phyloP scores from a whole-genome alignment of 53 echinoderm and acorn worm species.

The Holothuria leucospilota region DNA sequence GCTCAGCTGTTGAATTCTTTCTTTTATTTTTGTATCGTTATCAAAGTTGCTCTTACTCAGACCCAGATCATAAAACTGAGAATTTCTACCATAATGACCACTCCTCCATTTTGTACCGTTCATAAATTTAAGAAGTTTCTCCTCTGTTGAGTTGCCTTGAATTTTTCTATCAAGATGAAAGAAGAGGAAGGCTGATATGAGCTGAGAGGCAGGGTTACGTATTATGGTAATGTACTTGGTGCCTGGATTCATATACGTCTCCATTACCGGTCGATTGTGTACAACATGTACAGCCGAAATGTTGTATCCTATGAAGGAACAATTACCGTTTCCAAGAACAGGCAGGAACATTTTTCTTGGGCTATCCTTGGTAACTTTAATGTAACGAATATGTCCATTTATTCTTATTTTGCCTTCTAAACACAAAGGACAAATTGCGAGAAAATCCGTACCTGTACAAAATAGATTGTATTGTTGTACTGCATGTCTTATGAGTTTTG shows the following conservation, averaged over 20 bases:
- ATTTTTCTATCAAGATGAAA: background rate
- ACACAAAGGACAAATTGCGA: conserved; percentile 19
- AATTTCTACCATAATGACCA: background rate
- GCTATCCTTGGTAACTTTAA: conserved; percentile 17
- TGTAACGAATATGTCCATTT: conserved; percentile 33
- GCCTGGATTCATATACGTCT: conserved; percentile 28
- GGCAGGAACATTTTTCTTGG: conserved; percentile 29
- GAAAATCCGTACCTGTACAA: conserved; percentile 2
- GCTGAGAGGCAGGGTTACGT: conserved; percentile 12
- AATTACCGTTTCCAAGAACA: background rate
- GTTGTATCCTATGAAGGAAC: conserved; percentile 2
- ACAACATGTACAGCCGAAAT: conserved; percentile 30
- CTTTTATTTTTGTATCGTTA: background rate
- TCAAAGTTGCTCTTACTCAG: background rate
- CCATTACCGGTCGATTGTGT: background rate
- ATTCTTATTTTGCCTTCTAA: conserved; percentile 13
- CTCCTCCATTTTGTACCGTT: background rate
- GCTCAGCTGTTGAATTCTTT: background rate
- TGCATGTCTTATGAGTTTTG: conserved; percentile 37
- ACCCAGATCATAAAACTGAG: background rate
- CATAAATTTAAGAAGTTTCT: background rate
- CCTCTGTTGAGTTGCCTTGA: conserved; percentile 1
- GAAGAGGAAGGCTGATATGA: conserved; percentile 16
- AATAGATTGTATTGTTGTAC: conserved; percentile 21
- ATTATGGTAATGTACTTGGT: conserved; percentile 32